Conservation (phyloP, 2,797 vertebrate genomes). For the Gallirallus australis region DNA sequence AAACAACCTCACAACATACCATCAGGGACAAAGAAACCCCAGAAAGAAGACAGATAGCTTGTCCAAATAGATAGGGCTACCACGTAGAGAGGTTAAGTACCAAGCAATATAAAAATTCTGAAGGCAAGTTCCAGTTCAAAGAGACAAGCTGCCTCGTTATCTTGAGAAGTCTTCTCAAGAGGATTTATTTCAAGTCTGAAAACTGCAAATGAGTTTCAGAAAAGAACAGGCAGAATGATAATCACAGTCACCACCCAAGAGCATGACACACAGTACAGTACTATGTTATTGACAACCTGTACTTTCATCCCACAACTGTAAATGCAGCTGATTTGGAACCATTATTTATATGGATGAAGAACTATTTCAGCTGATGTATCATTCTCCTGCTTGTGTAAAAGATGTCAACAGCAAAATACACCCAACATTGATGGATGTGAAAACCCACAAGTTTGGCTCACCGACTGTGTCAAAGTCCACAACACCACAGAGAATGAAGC, state of each 20-base stretch:
- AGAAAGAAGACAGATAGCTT: background rate
- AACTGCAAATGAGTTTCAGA: conserved; percentile 50
- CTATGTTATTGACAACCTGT: background rate
- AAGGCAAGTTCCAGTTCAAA: conserved; percentile 47
- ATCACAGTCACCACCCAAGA: conserved; percentile 31
- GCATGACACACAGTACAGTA: background rate
- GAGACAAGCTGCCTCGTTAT: conserved; percentile 5
- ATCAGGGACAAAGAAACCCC: background rate
- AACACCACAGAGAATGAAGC: background rate
- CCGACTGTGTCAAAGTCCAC: background rate
- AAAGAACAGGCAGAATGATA: conserved; percentile 30
- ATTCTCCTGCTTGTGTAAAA: background rate
- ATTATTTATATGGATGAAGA: background rate
- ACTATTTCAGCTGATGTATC: background rate
- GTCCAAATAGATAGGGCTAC: background rate
- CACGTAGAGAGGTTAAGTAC: background rate
- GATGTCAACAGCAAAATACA: background rate
- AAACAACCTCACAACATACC: background rate
- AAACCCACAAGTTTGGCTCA: background rate
- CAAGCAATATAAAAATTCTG: conserved; percentile 27
- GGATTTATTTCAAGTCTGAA: conserved; percentile 38
- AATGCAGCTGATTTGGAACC: background rate
- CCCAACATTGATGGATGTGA: background rate
- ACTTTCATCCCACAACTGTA: background rate
- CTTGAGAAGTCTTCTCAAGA: conserved; percentile 38